Evolutionary conservation across 2,113 vertebrate genomes (phyloP).

Genomic region (Irena cyanogastra): DNA sequence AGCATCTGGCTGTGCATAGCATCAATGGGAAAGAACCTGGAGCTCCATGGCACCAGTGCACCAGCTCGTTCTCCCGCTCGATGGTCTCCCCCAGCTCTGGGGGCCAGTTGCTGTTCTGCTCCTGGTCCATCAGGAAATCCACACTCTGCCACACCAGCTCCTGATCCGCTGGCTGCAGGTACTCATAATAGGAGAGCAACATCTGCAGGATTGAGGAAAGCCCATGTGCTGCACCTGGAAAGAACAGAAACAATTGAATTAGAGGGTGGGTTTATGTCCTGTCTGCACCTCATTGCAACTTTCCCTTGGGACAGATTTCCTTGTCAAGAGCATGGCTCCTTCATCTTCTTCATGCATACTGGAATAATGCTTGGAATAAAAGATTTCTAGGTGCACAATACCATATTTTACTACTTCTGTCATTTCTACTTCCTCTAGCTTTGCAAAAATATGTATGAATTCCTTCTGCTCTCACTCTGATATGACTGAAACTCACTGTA

Average conservation of each 20-base stretch:
- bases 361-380: neutral
- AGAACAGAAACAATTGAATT: neutral
- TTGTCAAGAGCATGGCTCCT: neutral
- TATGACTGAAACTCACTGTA: neutral
- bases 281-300: neutral
- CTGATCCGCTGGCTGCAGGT: slow-evolving; percentile 80
- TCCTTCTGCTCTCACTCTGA: neutral
- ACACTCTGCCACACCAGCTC: slow-evolving; percentile 89
- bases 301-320: neutral
- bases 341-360: neutral
- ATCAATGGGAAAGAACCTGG: slow-evolving; percentile 73
- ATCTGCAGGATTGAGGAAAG: slow-evolving; percentile 90
- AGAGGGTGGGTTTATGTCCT: neutral
- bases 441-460: neutral
- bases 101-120: slow-evolving; percentile 91
- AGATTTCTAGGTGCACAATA: neutral
- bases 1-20: neutral
- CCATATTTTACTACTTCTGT: neutral
- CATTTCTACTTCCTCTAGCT: neutral
- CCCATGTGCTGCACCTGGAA: slow-evolving; percentile 83
- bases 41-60: slow-evolving; percentile 90
- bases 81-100: slow-evolving; percentile 86
- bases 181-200: slow-evolving; percentile 86
- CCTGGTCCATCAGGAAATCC: slow-evolving; percentile 90
- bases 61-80: slow-evolving; percentile 85